Evolutionary conservation across 1,140 invertebrate genomes (phyloP).

Genomic region (Drosophila arawakana): DNA sequence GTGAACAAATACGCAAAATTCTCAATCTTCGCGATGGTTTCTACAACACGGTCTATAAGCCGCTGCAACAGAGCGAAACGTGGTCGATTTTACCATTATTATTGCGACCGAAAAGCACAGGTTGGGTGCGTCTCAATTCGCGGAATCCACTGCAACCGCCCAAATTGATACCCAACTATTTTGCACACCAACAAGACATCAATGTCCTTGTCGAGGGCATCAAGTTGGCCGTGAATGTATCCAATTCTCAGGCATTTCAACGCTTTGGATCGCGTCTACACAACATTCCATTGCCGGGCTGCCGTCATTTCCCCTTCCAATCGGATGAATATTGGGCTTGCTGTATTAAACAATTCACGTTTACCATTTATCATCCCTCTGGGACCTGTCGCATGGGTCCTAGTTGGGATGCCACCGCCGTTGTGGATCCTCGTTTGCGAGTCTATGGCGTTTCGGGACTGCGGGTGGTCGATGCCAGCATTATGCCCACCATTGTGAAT

Average conservation of each 20-base stretch:
- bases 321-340: constrained; percentile 95
- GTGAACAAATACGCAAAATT: constrained; percentile 90
- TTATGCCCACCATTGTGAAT: constrained; percentile 92
- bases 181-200: constrained; percentile 92
- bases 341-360: constrained; percentile 89
- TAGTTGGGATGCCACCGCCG: constrained; percentile 89
- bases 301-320: constrained; percentile 89
- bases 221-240: constrained; percentile 91
- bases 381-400: constrained; percentile 96
- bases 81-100: constrained; percentile 93
- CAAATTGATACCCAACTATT: constrained; percentile 96
- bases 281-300: constrained; percentile 92
- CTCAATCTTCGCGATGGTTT: constrained; percentile 91
- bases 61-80: constrained; percentile 90
- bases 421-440: constrained; percentile 91
- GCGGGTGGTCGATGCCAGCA: constrained; percentile 91
- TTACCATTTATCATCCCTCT: constrained; percentile 94
- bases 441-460: constrained; percentile 90
- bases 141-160: constrained; percentile 93
- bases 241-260: constrained; percentile 91
- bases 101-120: constrained; percentile 92
- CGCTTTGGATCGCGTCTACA: constrained; percentile 91
- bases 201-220: constrained; percentile 92
- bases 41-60: constrained; percentile 94
- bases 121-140: constrained; percentile 91